These are phyloP conservation scores for Puma concolor DNA, from an alignment of 2,113 vertebrate genomes.

Conservation along the genomic window DNA sequence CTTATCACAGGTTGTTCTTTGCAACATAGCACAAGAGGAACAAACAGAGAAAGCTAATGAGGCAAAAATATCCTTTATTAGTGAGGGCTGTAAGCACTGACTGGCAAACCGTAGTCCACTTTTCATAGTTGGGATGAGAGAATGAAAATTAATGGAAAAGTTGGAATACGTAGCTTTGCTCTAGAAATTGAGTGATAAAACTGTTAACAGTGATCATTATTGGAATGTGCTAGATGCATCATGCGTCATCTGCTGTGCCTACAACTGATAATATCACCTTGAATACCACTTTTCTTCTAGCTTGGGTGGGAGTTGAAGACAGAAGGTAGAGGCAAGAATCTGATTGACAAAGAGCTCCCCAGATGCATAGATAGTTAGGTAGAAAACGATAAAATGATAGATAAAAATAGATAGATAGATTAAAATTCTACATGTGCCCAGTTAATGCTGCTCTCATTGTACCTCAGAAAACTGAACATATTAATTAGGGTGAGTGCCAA, in stretches of 20 bases:
- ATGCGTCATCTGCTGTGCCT: neutral
- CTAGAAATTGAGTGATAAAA: constrained; percentile 24
- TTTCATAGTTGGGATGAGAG: neutral
- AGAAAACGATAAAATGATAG: neutral
- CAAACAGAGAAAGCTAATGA: constrained; percentile 42
- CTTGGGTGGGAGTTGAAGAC: neutral
- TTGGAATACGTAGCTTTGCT: neutral
- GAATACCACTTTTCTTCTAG: neutral
- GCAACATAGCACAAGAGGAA: constrained; percentile 55
- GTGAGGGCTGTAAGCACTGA: neutral
- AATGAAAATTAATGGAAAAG: neutral
- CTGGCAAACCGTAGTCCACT: neutral
- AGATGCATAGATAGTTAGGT: neutral
- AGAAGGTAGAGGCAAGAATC: neutral
- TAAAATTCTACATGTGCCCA: neutral
- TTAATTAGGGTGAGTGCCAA: neutral
- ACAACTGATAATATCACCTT: neutral
- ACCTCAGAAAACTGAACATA: neutral
- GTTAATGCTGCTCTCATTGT: neutral
- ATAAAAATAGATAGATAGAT: neutral
- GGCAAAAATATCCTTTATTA: constrained; percentile 58
- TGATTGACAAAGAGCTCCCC: neutral
- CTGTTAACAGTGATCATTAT: neutral
- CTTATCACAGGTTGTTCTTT: constrained; percentile 79
- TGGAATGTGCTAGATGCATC: neutral